phyloP scores from a whole-genome alignment of 1,140 invertebrate genomes.

The Rhagoletis pomonella region DNA sequence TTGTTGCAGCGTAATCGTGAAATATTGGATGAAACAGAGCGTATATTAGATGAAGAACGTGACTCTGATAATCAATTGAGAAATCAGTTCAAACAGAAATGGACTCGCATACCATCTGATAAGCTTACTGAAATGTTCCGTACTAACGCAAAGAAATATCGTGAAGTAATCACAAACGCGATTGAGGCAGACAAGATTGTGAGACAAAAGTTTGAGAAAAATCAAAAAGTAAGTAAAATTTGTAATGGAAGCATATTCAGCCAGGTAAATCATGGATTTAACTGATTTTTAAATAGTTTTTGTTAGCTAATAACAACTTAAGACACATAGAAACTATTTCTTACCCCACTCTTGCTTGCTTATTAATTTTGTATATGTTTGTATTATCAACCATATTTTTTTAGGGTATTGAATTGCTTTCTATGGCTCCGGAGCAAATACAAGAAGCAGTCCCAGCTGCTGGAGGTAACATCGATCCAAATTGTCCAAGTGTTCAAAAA shows the following conservation, averaged over 20 bases:
- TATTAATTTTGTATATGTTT: neutral
- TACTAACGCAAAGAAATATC: slow-evolving; percentile 92
- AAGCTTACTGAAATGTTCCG: slow-evolving; percentile 92
- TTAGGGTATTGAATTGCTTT: slow-evolving; percentile 87
- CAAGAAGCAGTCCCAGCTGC: slow-evolving; percentile 79
- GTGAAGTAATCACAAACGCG: slow-evolving; percentile 94
- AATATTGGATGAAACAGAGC: slow-evolving; percentile 94
- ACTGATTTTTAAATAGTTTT: neutral
- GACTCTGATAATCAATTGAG: slow-evolving; percentile 91
- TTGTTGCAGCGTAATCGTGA: slow-evolving; percentile 94
- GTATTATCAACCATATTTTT: slow-evolving; percentile 11
- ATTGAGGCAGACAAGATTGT: slow-evolving; percentile 85
- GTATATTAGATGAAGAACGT: slow-evolving; percentile 93
- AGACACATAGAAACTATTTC: too few species aligned
- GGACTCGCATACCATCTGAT: slow-evolving; percentile 91
- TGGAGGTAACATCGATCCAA: slow-evolving; percentile 76
- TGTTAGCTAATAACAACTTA: neutral
- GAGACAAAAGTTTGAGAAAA: slow-evolving; percentile 88
- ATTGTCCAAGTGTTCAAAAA: slow-evolving; percentile 79
- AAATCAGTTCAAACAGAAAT: slow-evolving; percentile 92
- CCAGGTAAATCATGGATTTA: too few species aligned
- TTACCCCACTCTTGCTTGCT: too few species aligned
- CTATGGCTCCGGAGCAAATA: slow-evolving; percentile 82
- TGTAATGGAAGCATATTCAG: neutral
- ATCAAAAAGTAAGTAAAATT: slow-evolving; percentile 77